Evolutionary conservation across 2,113 vertebrate species (phyloP), one percentile per base, ranked within the genome.

Genomic region (Montifringilla adamsi): DNA sequence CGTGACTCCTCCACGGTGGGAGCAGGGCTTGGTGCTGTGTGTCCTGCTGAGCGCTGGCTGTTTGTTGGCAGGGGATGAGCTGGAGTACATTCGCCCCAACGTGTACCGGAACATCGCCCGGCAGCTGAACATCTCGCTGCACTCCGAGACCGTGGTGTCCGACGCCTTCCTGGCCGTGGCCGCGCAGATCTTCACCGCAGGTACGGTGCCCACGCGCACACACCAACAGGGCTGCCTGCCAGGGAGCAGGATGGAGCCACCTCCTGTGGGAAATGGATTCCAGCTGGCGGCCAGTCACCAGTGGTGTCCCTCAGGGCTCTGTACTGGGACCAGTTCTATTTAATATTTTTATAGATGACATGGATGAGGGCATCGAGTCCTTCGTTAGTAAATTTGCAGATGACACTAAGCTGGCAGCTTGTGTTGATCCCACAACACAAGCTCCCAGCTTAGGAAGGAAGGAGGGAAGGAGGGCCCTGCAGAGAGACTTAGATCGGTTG

Each of bases 151-250:
- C 0, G 97, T 98, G 70, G 98, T 99, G 97, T 99, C 99, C 0
- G 99, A 99, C 0, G 99, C 99, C 16, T 99, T 99, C 97, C 97
- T 99, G 94, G 99, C 99, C 1, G 99, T 99, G n/a, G 99, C 99
- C 0, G 96, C 98, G 0, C 99, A 99, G 94, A 99, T 99, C 70
- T 99, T 99, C 97, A 98, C 98, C 6, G 98, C 99, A 98, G 99
- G 99, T 99, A 93, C 88, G 10, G 55, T 33, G 24, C 37, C 18
- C 58, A 11, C n/a, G 17, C 56, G 11, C 33, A 5, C 33, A 35
- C 22, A 24, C 15, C 14, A 16, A 5, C 56, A 30, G 52, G 52
- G 28, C 52, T 53, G 52, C 10, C 15, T 53, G 52, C 49, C 30
- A 6, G 18, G 52, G 52, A 53, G 17, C 52, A 59, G 58, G 14